These are phyloP conservation scores for Dione juno DNA, from an alignment of 2,888 invertebrate genomes.

Conservation along the genomic window DNA sequence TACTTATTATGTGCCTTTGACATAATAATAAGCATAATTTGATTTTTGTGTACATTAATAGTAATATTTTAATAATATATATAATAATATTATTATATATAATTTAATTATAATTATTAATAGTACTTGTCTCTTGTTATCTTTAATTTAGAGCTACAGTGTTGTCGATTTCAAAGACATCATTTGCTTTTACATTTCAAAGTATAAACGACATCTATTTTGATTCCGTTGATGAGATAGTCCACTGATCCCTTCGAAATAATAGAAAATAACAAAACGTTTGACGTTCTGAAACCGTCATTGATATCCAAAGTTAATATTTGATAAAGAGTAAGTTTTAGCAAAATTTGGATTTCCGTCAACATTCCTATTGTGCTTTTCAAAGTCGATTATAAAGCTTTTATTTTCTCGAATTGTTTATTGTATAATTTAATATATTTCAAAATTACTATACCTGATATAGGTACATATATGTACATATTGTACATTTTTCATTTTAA, in stretches of 20 bases:
- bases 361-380: neutral
- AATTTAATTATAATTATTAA: no score
- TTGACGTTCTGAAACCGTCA: slow-evolving; percentile 1
- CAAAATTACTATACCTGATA: no score
- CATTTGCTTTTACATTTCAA: slow-evolving; percentile 6
- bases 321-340: neutral
- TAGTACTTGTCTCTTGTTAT: neutral
- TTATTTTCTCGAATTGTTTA: no score
- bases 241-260: neutral
- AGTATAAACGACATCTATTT: slow-evolving; percentile 6
- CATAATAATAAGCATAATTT: no score
- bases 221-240: neutral
- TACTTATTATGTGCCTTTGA: no score
- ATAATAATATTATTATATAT: no score
- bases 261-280: neutral
- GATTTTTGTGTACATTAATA: no score
- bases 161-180: neutral
- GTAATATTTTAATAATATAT: no score
- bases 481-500: no score
- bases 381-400: neutral
- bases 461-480: no score
- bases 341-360: neutral
- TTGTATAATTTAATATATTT: neutral
- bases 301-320: slow-evolving; percentile 1
- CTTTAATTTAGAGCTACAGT: slow-evolving; percentile 5